Evolutionary conservation across 2,797 vertebrate genomes (phyloP), one percentile per base, ranked within the genome.

Genomic region (Corythornis leucogaster): DNA sequence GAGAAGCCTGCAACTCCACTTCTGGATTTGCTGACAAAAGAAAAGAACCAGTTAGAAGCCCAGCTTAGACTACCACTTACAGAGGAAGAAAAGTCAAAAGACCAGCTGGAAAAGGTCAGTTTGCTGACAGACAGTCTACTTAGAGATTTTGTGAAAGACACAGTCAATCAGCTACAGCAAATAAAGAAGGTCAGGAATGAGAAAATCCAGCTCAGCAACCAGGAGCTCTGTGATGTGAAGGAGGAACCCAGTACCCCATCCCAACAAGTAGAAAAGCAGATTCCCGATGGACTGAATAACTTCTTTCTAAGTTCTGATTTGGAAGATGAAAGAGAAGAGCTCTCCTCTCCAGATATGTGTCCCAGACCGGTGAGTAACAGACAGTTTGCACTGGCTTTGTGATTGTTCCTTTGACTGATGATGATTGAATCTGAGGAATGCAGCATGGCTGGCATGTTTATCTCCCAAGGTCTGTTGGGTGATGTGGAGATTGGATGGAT

Each of bases 321-420:
- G 55, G 98, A 99, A 93, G 97, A 97, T 90, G 97, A 98, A 77
- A 97, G 96, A 93, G 98, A 98, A 93, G 97, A 98, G 73, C 95
- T 98, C 91, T 99, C 98, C 33, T 99, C 99, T 94, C 99, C 99
- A 85, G 99, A 99, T 73, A 96, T 99, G 92, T 99, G 98, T 90
- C 98, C 98, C 94, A 97, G 98, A 96, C 98, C 98, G 15, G 99
- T 99, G 88, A 99, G 99, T 99, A 92, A 50, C 73, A 87, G 64
- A 80, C 58, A 22, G 21, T 59, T 88, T 61, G 46, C 21, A 19
- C 59, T 81, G 18, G 45, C 89, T 79, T 94, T 82, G 73, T 20
- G 8, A 15, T 90, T 63, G 14, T 86, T 90, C 38, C 33, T 93
- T 83, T 89, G 74, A 21, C 43, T 61, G 80, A 38, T 64, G 33